Base-by-base conservation (phyloP, 2,113 vertebrate genomes). In the Limnothrissa miodon region DNA sequence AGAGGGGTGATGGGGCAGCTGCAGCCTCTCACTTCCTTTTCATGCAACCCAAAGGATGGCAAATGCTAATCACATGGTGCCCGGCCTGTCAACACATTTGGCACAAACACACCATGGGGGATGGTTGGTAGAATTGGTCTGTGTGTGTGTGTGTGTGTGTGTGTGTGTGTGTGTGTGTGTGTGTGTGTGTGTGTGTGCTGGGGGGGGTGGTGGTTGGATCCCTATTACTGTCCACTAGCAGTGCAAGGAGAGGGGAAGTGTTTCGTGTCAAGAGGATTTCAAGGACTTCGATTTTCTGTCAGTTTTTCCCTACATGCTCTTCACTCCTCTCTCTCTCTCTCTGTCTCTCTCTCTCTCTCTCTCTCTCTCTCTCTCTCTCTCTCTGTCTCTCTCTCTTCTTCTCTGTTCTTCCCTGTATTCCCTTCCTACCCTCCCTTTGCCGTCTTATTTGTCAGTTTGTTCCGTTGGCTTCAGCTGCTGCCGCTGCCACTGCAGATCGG, bases 361-460 rank as follows among this genome's bases (percentile, higher is more conserved):
- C 56, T 36, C 0, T 70, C 62, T 36, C 0, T 70, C 62, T 36
- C 29, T 70, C 25, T 70, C 29, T 29, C 29, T 33, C 29, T 33
- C 33, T 74, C 25, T 9, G 85, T 81, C 82, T 79, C 80, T 85
- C 45, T 80, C 81, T 51, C 17, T 25, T 11, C 13, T 13, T 33
- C 33, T 74, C 25, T 7, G 85, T 81, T 80, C 81, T 51, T 17
- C 29, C 21, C 51, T 23, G 19, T 53, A 25, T 56, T 39, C 84
- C 51, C 82, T 81, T 51, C 21, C 39, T 48, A 25, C 81, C 53
- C 19, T 74, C 36, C 80, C 81, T 83, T 85, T 78, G 86, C 78
- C 44, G 79, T 48, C 84, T 86, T 70, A 87, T 87, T 81, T 87
- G 87, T 86, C 87, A 88, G 88, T 89, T 86, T 85, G 86, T 88